Evolutionary conservation across 2,113 vertebrate genomes (phyloP).

Genomic region (Antidorcas marsupialis): DNA sequence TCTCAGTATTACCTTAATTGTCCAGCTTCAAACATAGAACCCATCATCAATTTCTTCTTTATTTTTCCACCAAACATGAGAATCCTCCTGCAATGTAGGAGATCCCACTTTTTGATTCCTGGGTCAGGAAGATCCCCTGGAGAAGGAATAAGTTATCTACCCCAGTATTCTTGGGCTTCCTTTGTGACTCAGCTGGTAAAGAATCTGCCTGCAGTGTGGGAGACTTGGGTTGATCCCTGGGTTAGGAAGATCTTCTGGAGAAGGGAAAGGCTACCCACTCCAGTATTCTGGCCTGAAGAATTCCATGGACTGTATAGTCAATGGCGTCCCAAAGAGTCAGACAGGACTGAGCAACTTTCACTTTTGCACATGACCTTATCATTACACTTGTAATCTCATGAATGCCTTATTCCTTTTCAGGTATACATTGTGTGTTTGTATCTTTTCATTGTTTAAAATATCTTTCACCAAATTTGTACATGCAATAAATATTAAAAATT

Average conservation of each 20-base stretch:
- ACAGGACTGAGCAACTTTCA: background rate
- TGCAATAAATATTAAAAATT: background rate
- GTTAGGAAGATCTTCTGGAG: background rate
- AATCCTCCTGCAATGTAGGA: background rate
- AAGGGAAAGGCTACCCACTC: background rate
- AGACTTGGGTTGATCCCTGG: background rate
- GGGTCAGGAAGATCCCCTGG: background rate
- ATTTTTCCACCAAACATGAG: background rate
- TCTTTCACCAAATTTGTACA: background rate
- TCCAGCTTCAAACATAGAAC: background rate
- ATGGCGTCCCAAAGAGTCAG: background rate
- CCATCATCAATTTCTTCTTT: background rate
- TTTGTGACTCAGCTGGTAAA: background rate
- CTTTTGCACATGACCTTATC: background rate
- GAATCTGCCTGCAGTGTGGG: background rate
- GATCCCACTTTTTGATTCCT: background rate
- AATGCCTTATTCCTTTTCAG: background rate
- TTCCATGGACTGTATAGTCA: background rate
- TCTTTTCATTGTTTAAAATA: background rate
- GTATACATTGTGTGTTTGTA: background rate
- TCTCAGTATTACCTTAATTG: background rate
- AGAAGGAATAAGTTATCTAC: background rate
- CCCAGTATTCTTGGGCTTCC: background rate
- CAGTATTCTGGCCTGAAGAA: background rate
- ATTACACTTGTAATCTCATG: background rate